Evolutionary conservation across 2,113 vertebrate genomes (phyloP).

Genomic region (Microcebus tavaratra): DNA sequence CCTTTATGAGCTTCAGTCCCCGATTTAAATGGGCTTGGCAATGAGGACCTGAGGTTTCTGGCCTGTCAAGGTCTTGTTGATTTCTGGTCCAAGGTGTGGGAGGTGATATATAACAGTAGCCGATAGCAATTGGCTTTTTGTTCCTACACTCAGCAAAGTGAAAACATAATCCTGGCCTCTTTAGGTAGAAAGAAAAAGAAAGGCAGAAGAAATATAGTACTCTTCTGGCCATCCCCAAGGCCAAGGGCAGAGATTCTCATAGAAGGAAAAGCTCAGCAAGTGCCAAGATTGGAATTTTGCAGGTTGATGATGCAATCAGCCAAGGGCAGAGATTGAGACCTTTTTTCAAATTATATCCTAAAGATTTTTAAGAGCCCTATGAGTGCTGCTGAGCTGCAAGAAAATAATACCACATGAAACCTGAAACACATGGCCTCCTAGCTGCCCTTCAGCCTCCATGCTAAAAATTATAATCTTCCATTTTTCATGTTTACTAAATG

Average conservation of each 20-base stretch:
- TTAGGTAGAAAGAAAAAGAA: constrained; percentile 27
- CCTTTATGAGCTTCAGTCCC: not conserved
- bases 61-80: not conserved
- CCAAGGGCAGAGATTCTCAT: not conserved
- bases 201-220: not conserved
- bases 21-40: not conserved
- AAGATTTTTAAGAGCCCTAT: not conserved
- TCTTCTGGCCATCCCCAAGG: not conserved
- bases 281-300: constrained; percentile 17
- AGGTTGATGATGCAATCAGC: not conserved
- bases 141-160: not conserved
- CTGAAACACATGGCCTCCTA: not conserved
- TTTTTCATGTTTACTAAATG: constrained; percentile 46
- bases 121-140: not conserved
- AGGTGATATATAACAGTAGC: not conserved
- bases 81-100: not conserved
- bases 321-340: not conserved
- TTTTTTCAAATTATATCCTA: not conserved
- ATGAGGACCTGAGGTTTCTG: not conserved
- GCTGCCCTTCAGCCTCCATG: not conserved
- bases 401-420: not conserved
- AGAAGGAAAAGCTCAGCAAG: not conserved
- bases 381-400: not conserved
- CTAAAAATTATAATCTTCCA: constrained; percentile 43
- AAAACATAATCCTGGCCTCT: constrained; percentile 26